Percentiles rank a stretch among this genome's conserved stretches.
Evolutionary conservation across 2,888 invertebrate species (phyloP).

Genomic region (Drosophila anceps): DNA sequence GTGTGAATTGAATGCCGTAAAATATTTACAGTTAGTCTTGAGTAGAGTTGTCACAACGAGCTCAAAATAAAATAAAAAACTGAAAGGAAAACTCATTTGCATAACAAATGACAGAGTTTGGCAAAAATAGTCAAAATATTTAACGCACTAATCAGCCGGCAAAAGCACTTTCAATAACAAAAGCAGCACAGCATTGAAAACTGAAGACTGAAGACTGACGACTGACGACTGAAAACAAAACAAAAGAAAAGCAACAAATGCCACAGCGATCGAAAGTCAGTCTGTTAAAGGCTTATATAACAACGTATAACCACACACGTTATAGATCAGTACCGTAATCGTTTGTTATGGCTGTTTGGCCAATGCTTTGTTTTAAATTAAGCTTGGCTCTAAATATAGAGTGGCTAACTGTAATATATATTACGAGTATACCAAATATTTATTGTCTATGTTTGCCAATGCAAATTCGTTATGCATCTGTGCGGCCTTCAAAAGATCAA

Average conservation of each 20-base stretch:
- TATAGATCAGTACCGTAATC: slow-evolving; percentile 62
- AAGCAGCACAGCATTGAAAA: slow-evolving; percentile 50
- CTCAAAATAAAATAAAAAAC: slow-evolving; percentile 2
- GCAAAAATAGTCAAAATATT: slow-evolving; percentile 60
- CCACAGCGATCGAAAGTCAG: slow-evolving; percentile 49
- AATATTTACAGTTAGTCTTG: not conserved
- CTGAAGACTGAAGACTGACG: slow-evolving; percentile 47
- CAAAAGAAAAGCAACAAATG: slow-evolving; percentile 5
- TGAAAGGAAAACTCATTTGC: slow-evolving; percentile 54
- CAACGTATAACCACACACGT: slow-evolving; percentile 18
- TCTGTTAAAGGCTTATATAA: slow-evolving; percentile 54
- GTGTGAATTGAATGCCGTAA: slow-evolving; percentile 1
- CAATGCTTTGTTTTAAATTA: slow-evolving; percentile 35
- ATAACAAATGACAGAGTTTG: slow-evolving; percentile 57
- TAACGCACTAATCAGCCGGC: slow-evolving; percentile 64
- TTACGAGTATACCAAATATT: slow-evolving; percentile 9
- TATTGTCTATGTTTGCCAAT: not conserved
- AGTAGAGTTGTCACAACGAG: not conserved
- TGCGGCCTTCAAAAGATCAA: not conserved
- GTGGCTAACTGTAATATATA: not conserved
- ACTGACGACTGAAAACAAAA: slow-evolving; percentile 49
- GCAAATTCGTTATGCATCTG: not conserved
- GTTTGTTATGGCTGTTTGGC: slow-evolving; percentile 39
- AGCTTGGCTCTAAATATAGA: not conserved
- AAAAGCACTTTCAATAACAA: slow-evolving; percentile 68